Evolutionary conservation across 2,113 vertebrate species (phyloP), one percentile per base, ranked within the genome.

Genomic region (Maccullochella peelii): DNA sequence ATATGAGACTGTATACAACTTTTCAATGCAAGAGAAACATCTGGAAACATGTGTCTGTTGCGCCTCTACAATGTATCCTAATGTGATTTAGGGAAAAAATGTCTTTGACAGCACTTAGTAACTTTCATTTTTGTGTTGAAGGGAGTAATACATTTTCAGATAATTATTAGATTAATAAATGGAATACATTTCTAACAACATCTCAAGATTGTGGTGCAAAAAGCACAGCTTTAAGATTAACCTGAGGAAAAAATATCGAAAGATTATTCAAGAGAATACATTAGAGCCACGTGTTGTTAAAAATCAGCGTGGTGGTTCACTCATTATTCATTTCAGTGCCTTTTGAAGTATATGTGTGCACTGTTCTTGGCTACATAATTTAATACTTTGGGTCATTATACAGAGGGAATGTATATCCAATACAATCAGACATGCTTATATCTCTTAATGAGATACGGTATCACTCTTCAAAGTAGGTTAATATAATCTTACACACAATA

Each of bases 221-320:
- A 87, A 27, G 0, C 42, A 16, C 0, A 14, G 71, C 75, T 86
- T 90, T 74, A 82, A 61, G 42, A 84, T 80, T 58, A 70, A 73
- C 73, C 44, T 0, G 57, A 86, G 66, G 83, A 27, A 49, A 73
- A 67, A 84, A 88, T 62, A 44, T 58, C 8, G 30, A 23, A 78
- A 80, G 44, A 83, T 71, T 57, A 85, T 71, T 88, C 71, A 85
- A 16, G 36, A 30, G 82, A 91, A 86, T 82, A 73, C 72, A 91
- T 91, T 86, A 89, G 40, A 71, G 62, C 36, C 12, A 50, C 4
- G 2, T 77, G 40, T 66, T 68, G 72, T 73, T 87, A 42, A 75
- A 89, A 86, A 81, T 82, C 69, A 50, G 8, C 58, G n/a, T 77
- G 89, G 84, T 54, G 52, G 57, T 80, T 73, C 47, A 27, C 78